Conservation (phyloP, 2,113 vertebrate genomes). For the Pluvianellus socialis region DNA sequence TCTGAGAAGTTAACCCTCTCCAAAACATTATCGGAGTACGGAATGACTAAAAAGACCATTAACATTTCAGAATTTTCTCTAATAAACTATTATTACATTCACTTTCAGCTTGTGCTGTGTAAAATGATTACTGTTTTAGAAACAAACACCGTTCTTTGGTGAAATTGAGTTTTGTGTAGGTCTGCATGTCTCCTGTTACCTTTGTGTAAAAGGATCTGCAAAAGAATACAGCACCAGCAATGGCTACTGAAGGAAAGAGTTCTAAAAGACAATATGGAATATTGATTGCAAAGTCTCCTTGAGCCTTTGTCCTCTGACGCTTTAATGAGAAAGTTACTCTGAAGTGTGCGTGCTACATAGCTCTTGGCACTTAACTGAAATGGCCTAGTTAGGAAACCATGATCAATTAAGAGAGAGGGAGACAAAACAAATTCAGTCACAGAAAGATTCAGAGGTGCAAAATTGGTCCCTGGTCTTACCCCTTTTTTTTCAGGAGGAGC, state of each 20-base stretch:
- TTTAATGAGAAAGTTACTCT: constrained; percentile 17
- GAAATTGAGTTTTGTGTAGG: neutral
- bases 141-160: neutral
- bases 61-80: neutral
- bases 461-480: neutral
- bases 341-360: neutral
- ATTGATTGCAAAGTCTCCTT: constrained; percentile 29
- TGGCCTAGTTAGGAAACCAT: neutral
- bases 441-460: neutral
- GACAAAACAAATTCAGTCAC: neutral
- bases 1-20: neutral
- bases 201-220: neutral
- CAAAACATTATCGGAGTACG: neutral
- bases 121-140: neutral
- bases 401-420: neutral
- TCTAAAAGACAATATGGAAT: neutral
- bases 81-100: neutral
- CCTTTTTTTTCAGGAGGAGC: neutral
- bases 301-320: neutral
- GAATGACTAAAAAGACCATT: neutral
- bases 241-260: neutral
- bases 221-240: neutral
- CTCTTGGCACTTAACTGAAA: neutral
- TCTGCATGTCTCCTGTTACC: neutral
- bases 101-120: neutral